Base-by-base conservation (phyloP, 2,113 vertebrate species). In the Oreochromis niloticus region DNA sequence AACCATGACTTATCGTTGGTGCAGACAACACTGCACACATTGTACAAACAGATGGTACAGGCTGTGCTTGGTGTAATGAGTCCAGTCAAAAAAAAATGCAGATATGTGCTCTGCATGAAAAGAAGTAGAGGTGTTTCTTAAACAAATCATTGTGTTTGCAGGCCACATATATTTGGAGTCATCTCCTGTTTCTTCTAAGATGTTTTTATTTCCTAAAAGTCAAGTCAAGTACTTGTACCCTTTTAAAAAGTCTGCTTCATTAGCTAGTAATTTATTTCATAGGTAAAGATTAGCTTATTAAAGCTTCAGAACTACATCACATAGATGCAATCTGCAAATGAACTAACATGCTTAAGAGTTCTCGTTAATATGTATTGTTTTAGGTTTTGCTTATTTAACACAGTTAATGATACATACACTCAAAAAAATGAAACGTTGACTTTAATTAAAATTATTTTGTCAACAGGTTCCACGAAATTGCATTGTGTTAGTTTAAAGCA, bases 1-100 rank as follows among this genome's bases (percentile, higher is more conserved):
- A 85, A 80, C 50, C 19, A 36, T 1, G 55, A 81, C 24, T 87
- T 12, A 71, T 41, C 3, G 3, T 36, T 11, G 16, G 41, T 16
- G 24, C 6, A 17, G 78, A 55, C 24, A 36, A 41, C 22, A 66
- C 36, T 30, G 22, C 17, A 16, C 79, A 27, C 41, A 41, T 81
- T 73, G 59, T 19, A 73, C 43, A 39, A 75, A 16, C 85, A 85
- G 82, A 68, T 82, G 66, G 66, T 75, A 7, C n/a, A 50, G 36
- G 10, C 68, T 19, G 34, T 24, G 10, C 24, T 63, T 39, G 1
- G 12, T 52, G 81, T 39, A 41, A 54, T 48, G 39, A 68, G 48
- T 2, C 54, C 68, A 56, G 39, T 34, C 30, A 48, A 24, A 11
- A 66, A 66, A 80, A n/a, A n/a, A 79, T 57, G 81, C 43, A 89